Percentiles rank a stretch among this genome's conserved stretches.
Conservation (phyloP, 2,113 vertebrate species). For the Pachycephala philippinensis region DNA sequence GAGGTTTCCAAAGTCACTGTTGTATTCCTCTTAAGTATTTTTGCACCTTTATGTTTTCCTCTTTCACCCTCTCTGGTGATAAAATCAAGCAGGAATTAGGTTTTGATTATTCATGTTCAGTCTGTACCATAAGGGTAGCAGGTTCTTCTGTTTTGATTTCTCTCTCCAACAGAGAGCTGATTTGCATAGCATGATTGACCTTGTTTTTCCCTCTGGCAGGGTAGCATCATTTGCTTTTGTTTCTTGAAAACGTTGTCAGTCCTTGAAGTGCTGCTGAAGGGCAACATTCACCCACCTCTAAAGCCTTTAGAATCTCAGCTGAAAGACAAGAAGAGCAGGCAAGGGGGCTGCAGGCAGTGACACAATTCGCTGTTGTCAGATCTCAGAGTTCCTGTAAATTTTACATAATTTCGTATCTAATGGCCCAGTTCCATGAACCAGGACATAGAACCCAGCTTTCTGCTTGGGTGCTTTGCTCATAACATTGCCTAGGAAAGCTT, state of each 20-base stretch:
- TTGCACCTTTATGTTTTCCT: not conserved
- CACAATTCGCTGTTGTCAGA: not conserved
- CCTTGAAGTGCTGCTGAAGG: conserved; percentile 38
- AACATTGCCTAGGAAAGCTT: not conserved
- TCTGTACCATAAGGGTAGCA: not conserved
- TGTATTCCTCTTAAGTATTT: not conserved
- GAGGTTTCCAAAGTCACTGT: not conserved
- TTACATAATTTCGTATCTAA: not conserved
- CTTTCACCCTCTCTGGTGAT: not conserved
- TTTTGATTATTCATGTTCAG: conserved; percentile 47
- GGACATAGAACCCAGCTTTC: not conserved
- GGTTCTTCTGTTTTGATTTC: conserved; percentile 51
- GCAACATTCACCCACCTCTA: not conserved
- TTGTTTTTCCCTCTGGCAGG: conserved; percentile 25
- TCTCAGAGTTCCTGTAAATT: not conserved
- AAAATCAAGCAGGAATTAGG: conserved; percentile 45
- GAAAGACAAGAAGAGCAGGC: not conserved
- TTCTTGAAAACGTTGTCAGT: not conserved
- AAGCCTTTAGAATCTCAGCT: not conserved
- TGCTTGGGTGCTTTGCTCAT: not conserved
- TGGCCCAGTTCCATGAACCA: not conserved
- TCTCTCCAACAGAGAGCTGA: conserved; percentile 12
- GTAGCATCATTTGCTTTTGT: not conserved
- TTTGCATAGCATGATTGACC: conserved; percentile 59
- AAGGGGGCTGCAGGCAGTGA: not conserved